Conservation (phyloP, 2,113 vertebrate species). For the Alectura lathami region DNA sequence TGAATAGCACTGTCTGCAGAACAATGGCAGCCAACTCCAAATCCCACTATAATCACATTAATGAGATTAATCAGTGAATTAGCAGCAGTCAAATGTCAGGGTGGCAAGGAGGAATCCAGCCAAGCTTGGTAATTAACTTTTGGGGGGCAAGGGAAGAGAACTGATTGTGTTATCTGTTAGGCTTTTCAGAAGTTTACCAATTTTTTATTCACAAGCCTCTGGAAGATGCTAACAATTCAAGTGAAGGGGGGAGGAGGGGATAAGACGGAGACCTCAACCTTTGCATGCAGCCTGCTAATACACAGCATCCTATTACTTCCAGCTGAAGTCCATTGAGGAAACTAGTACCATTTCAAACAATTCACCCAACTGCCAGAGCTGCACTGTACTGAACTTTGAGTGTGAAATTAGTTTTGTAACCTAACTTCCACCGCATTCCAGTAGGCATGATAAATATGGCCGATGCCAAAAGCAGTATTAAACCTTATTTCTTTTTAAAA, state of each 20-base stretch:
- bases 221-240: background rate
- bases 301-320: background rate
- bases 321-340: conserved; percentile 33
- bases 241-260: background rate
- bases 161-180: background rate
- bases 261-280: background rate
- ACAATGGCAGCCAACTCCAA: conserved; percentile 84
- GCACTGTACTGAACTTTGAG: background rate
- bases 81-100: conserved; percentile 87
- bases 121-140: conserved; percentile 86
- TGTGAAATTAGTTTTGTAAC: background rate
- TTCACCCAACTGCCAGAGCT: background rate
- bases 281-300: background rate
- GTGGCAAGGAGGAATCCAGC: conserved; percentile 78
- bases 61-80: conserved; percentile 93
- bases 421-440: background rate
- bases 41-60: conserved; percentile 87
- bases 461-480: conserved; percentile 27
- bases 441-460: conserved; percentile 38
- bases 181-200: conserved; percentile 38
- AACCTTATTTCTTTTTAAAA: background rate
- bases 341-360: background rate
- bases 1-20: conserved; percentile 74
- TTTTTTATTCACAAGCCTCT: conserved; percentile 11
- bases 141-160: conserved; percentile 5